phyloP scores from a whole-genome alignment of 2,888 invertebrate species.

The Cyclophora albipunctata region DNA sequence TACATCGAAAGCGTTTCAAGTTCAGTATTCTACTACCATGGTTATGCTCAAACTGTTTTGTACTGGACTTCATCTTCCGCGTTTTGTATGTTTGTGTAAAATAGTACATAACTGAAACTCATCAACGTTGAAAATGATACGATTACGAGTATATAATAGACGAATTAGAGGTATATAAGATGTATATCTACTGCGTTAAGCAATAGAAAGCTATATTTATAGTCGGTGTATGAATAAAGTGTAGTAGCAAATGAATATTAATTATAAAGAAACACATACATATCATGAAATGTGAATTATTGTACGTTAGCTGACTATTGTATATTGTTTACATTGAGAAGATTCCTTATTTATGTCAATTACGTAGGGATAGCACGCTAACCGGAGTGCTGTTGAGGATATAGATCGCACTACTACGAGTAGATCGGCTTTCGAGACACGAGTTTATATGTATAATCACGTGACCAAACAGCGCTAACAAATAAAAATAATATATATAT shows the following conservation, averaged over 20 bases:
- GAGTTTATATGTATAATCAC: constrained; percentile 3
- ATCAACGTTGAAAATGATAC: constrained; percentile 16
- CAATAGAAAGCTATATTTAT: constrained; percentile 39
- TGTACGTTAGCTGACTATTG: constrained; percentile 43
- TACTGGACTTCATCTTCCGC: constrained; percentile 38
- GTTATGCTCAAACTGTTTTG: constrained; percentile 36
- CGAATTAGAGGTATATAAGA: background rate
- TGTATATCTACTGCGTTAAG: constrained; percentile 23
- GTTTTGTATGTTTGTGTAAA: constrained; percentile 32
- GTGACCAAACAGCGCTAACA: constrained; percentile 13
- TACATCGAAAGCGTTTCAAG: constrained; percentile 36
- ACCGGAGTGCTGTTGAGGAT: constrained; percentile 28
- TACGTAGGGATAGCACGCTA: constrained; percentile 46
- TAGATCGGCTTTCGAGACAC: constrained; percentile 7
- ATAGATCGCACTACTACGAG: constrained; percentile 26
- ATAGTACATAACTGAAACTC: constrained; percentile 8
- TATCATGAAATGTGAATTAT: constrained; percentile 58
- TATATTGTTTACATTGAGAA: constrained; percentile 37
- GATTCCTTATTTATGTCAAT: constrained; percentile 75
- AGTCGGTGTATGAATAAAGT: constrained; percentile 35
- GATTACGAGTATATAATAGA: background rate
- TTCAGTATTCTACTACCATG: constrained; percentile 14
- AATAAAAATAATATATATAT: background rate
- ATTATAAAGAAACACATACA: constrained; percentile 54
- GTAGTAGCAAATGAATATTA: constrained; percentile 28